Conservation (phyloP, 2,888 invertebrate species). For the Sycophila texana region DNA sequence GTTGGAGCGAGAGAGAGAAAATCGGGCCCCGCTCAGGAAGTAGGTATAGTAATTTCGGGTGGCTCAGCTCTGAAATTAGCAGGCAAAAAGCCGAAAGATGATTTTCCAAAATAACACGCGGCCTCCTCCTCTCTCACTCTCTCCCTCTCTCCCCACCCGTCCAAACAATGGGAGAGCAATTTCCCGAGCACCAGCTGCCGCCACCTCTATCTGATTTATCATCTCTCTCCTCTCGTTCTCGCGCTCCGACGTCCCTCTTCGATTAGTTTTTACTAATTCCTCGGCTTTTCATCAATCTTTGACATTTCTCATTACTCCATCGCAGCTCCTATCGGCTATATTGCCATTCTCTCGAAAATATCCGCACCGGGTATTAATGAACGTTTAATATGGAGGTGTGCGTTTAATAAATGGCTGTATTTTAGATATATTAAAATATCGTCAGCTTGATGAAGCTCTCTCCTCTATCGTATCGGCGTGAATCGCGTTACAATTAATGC, state of each 20-base stretch:
- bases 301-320: conserved; percentile 50
- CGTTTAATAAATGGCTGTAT: conserved; percentile 26
- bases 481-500: background rate
- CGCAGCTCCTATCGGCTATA: background rate
- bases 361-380: conserved; percentile 36
- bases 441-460: background rate
- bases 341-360: conserved; percentile 28
- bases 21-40: conserved; percentile 62
- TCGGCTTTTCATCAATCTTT: conserved; percentile 55
- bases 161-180: conserved; percentile 61
- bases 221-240: conserved; percentile 61
- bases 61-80: conserved; percentile 69
- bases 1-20: background rate
- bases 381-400: conserved; percentile 40
- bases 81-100: conserved; percentile 71
- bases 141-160: background rate
- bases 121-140: background rate
- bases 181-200: conserved; percentile 73
- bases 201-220: conserved; percentile 72
- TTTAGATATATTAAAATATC: conserved; percentile 12
- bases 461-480: background rate
- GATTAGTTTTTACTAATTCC: conserved; percentile 55
- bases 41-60: conserved; percentile 68
- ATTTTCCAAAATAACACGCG: conserved; percentile 72
- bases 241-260: conserved; percentile 47